phyloP scores from a whole-genome alignment of 2,113 vertebrate species.

The Alethe diademata region DNA sequence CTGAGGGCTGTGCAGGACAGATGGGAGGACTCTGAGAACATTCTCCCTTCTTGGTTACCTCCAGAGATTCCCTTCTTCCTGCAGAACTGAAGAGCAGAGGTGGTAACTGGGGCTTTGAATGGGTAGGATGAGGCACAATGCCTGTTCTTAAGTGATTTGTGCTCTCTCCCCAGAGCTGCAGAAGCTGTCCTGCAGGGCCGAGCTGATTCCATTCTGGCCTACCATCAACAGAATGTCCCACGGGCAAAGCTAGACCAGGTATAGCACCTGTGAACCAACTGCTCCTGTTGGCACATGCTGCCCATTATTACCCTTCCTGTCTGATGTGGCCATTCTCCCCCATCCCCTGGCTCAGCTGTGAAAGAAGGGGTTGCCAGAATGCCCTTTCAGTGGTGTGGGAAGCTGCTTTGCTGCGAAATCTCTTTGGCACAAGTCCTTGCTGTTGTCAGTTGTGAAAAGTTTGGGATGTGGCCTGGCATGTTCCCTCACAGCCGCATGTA shows the following conservation, averaged over 20 bases:
- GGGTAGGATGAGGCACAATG: background rate
- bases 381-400: background rate
- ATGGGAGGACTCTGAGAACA: background rate
- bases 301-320: background rate
- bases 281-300: background rate
- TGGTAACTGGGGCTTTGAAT: background rate
- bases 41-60: background rate
- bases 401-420: background rate
- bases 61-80: background rate
- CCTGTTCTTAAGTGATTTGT: background rate
- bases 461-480: background rate
- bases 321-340: background rate
- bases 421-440: background rate
- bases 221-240: conserved; percentile 95
- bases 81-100: fast-evolving
- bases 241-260: conserved; percentile 94
- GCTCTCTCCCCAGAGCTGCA: conserved; percentile 82
- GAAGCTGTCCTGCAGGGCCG: conserved; percentile 94
- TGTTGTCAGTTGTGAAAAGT: background rate
- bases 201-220: conserved; percentile 90
- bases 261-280: background rate
- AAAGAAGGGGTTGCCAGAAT: background rate
- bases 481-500: fast-evolving
- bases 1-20: background rate
- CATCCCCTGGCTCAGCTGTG: background rate